Percentiles rank a stretch among this genome's conserved stretches.
Evolutionary conservation across 2,888 invertebrate genomes (phyloP).

Genomic region (Bibio marci): DNA sequence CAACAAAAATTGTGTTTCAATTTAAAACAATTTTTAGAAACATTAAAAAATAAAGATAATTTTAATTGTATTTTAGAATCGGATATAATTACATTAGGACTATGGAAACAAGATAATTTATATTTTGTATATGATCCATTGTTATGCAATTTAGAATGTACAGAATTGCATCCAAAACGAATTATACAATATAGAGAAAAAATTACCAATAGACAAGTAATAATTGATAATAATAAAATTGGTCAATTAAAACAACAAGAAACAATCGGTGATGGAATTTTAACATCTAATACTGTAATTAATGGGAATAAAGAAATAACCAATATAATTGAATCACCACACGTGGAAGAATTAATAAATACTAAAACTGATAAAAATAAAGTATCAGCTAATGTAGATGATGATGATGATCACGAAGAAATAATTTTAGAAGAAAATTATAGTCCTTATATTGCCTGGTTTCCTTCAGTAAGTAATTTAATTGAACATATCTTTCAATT

Average conservation of each 20-base stretch:
- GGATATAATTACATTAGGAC: slow-evolving; percentile 19
- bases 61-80: slow-evolving; percentile 9
- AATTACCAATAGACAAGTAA: not conserved
- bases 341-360: too few relatives aligned
- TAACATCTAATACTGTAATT: slow-evolving; percentile 11
- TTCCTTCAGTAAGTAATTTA: slow-evolving; percentile 9
- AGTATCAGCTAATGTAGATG: too few relatives aligned
- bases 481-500: slow-evolving; percentile 10
- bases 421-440: slow-evolving; percentile 10
- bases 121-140: slow-evolving; percentile 43
- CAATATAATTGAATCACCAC: not conserved
- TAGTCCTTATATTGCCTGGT: slow-evolving; percentile 13
- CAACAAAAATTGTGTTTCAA: too few relatives aligned
- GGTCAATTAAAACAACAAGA: slow-evolving; percentile 15
- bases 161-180: slow-evolving; percentile 13
- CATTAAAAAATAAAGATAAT: too few relatives aligned
- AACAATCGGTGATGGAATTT: slow-evolving; percentile 20
- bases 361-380: too few relatives aligned
- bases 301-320: not conserved
- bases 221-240: slow-evolving; percentile 7
- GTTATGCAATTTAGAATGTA: slow-evolving; percentile 37
- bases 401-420: not conserved
- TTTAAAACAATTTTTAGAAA: too few relatives aligned
- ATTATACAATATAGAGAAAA: slow-evolving; percentile 5
- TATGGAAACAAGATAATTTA: slow-evolving; percentile 36